Base-by-base conservation (phyloP, 2,113 vertebrate genomes). In the Sinocyclocheilus anophthalmus region DNA sequence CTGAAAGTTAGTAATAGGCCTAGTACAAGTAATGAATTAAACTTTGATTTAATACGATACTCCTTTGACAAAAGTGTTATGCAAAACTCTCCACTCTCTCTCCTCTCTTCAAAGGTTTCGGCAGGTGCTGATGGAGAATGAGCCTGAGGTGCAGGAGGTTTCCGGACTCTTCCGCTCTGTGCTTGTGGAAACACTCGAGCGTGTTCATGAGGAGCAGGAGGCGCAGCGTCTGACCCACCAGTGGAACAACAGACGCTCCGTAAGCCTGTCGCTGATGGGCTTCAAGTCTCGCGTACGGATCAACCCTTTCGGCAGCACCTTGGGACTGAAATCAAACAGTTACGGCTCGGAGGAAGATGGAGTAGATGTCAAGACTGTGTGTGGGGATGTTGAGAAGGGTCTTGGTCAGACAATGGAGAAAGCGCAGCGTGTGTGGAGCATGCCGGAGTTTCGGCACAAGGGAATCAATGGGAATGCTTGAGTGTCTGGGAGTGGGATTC, bases 311-410 rank as follows among this genome's bases (percentile, higher is more conserved):
- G 95, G 96, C 85, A 97, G 96, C 91, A 92, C 93, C 0, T 81
- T 90, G 72, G 93, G 91, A 50, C 90, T 95, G 84, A 93, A 93
- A 39, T 80, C 94, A 37, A 1, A 18, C 85, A 0, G 37, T 12
- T 79, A 87, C 8, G 55, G 84, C 87, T 0, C 91, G 85, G 4
- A 93, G 88, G 77, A 73, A 86, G 11, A 91, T 69, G 91, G 94
- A 69, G 91, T 91, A 0, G 92, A 95, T 89, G 97, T 99, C 83
- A 97, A 95, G 87, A 99, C 98, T 16, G 96, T 99, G 90, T 98
- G 97, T 0, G 97, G 97, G 90, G 97, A 99, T 0, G 98, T 99
- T 90, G 98, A 99, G 91, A 94, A 93, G 67, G 96, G 94, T 72
- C 80, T 65, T 83, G 87, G 88, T 26, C 88, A 67, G 30, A 61